Evolutionary conservation across 2,888 invertebrate species (phyloP), one percentile per base, ranked within the genome.

Genomic region (Mechanitis mazaeus): DNA sequence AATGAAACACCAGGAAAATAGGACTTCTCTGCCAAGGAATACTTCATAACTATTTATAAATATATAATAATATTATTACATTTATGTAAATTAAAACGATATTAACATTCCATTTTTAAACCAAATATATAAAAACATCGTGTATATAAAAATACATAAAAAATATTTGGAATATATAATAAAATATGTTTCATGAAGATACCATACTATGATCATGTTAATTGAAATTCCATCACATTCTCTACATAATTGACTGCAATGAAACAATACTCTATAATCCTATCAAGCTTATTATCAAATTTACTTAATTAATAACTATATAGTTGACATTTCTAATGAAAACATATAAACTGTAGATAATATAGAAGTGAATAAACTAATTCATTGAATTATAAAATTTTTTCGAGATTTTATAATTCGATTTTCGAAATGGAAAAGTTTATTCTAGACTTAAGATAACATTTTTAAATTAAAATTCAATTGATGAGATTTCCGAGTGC

Each of bases 201-300:
- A 61, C 54, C 54, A 56, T 70, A 72, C 69, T 69, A 57, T 70
- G 72, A 69, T 69, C 69, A 72, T 76, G 75, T 77, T 82, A 82
- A 84, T 83, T 80, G 79, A 80, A 83, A 81, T 76, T 79, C 78
- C 75, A 70, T 72, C 76, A 71, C 74, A 78, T 77, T 72, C 76
- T 72, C 71, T 72, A 73, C 77, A 74, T 75, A 66, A 66, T 64
- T 66, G 59, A 57, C 59, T 46, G 57, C 55, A 53, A 47, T 58
- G 63, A 65, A 57, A 46, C 42, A 42, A 56, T 56, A n/a, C 59
- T 61, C 53, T 46, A 54, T 58, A 60, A 59, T 57, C 53, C 54
- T 42, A 64, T 46, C 54, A 59, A n/a, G 59, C 56, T 58, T 45
- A 56, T 59, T 54, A 61, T 65, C 60, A 55, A 65, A 50, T 33